Percentiles rank a stretch among this genome's conserved stretches.
These are phyloP conservation scores for Sebastes elongatus DNA, from an alignment of 2,797 vertebrate species.

Conservation along the genomic window DNA sequence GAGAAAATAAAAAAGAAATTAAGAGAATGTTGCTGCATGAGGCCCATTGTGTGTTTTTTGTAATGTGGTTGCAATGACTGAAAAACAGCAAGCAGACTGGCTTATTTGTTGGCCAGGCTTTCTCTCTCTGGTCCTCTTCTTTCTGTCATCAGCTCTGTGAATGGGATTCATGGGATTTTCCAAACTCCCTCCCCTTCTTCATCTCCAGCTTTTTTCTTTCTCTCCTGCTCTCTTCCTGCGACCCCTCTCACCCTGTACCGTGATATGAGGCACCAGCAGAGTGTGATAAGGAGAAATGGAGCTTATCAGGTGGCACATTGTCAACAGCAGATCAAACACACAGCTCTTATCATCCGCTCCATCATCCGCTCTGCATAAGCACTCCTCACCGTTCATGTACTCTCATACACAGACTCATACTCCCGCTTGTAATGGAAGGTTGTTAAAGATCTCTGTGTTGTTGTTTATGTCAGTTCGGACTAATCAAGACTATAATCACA, in stretches of 20 bases:
- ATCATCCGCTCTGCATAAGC: conserved; percentile 24
- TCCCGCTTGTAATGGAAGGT: background rate
- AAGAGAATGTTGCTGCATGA: too few species aligned
- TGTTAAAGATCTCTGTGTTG: conserved; percentile 20
- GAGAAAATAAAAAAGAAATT: too few species aligned
- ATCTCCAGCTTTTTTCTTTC: background rate
- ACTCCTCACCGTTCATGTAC: background rate
- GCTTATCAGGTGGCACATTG: conserved; percentile 61
- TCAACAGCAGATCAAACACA: conserved; percentile 63
- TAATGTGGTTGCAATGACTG: background rate
- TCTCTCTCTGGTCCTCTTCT: conserved; percentile 32
- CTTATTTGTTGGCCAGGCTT: background rate
- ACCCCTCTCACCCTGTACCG: conserved; percentile 4
- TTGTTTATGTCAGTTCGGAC: conserved; percentile 30
- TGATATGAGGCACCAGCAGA: conserved; percentile 33
- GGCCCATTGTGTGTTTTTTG: background rate
- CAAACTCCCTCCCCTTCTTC: background rate
- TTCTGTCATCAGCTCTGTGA: conserved; percentile 51
- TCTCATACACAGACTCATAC: background rate
- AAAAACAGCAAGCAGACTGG: background rate
- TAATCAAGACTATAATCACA: conserved; percentile 47
- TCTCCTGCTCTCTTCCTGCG: background rate
- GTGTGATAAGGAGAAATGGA: conserved; percentile 47
- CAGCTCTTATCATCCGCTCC: conserved; percentile 18
- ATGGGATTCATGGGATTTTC: conserved; percentile 45